Base-by-base conservation (phyloP, 2,888 invertebrate species). In the Conistra vaccinii region DNA sequence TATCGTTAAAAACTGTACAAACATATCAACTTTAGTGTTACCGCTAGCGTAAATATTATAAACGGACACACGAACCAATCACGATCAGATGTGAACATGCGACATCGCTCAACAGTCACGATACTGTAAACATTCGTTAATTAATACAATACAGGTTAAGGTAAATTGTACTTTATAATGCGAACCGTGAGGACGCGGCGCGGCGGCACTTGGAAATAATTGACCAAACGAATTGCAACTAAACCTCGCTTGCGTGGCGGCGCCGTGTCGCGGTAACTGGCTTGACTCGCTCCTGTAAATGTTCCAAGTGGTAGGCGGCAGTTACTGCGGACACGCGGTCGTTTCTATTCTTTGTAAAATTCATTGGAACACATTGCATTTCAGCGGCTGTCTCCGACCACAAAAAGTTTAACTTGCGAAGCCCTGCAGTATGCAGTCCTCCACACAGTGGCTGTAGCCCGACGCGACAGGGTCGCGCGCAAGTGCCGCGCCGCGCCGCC, bases 1-100 rank as follows among this genome's bases (percentile, higher is more conserved):
- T 91, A 95, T 95, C 92, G 92, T 94, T 95, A 95, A 94, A 95
- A 95, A 95, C 96, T 96, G 96, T 96, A 96, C 96, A 96, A 96
- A 96, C 95, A 93, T 94, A 92, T 93, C 92, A 89, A 94, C 90
- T 89, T 89, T 87, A 91, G 90, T 90, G 92, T 92, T 90, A 92
- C 89, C 89, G 92, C 93, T 93, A 93, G 94, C 94, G 93, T 91
- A 90, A 90, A 90, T 85, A 84, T 89, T 87, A 89, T 87, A 89
- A 89, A 90, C 91, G 91, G 91, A 90, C 91, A 89, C 89, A 88
- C 89, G 88, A 87, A 89, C 90, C 91, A 89, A 86, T 83, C 89
- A 84, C 89, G 87, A 83, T 81, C 87, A 67, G 83, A 79, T 83
- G 88, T 85, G 90, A 89, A 90, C 90, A 89, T 85, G 91, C 90